Percentiles rank a stretch among this genome's conserved stretches.
phyloP scores from a whole-genome alignment of 1,140 invertebrate genomes.

The Hormaphis cornu region DNA sequence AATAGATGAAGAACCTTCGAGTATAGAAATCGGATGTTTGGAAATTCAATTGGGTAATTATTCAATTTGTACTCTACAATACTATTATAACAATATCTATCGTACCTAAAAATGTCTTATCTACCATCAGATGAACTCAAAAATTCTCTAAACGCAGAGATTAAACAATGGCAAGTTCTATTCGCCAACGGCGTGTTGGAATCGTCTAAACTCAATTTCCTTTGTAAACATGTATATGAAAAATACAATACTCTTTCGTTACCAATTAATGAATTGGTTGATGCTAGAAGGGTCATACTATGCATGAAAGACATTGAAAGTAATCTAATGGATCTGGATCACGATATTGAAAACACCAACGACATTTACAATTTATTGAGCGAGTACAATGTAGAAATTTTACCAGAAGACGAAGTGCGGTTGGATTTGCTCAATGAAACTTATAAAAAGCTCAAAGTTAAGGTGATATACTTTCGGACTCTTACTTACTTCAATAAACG shows the following conservation, averaged over 20 bases:
- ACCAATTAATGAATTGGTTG: slow-evolving; percentile 82
- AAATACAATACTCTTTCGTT: slow-evolving; percentile 76
- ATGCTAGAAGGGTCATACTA: slow-evolving; percentile 86
- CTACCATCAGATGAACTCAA: not conserved
- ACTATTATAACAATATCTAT: no score
- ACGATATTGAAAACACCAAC: slow-evolving; percentile 87
- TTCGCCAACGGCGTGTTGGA: not conserved
- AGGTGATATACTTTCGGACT: slow-evolving; percentile 70
- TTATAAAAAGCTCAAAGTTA: slow-evolving; percentile 61
- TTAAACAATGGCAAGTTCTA: not conserved
- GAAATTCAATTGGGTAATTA: slow-evolving; percentile 4
- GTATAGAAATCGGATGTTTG: not conserved
- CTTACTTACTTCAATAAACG: no score
- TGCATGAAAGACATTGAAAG: slow-evolving; percentile 85
- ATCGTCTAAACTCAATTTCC: not conserved
- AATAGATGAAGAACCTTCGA: not conserved
- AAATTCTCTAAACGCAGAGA: not conserved
- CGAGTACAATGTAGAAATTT: slow-evolving; percentile 74
- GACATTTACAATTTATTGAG: slow-evolving; percentile 88
- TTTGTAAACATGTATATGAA: slow-evolving; percentile 54
- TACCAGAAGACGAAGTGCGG: slow-evolving; percentile 85
- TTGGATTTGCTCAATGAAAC: slow-evolving; percentile 73
- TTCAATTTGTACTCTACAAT: not conserved
- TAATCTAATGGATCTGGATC: slow-evolving; percentile 89
- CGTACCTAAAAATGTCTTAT: no score